Evolutionary conservation across 2,113 vertebrate genomes (phyloP).

Genomic region (Callospermophilus lateralis): DNA sequence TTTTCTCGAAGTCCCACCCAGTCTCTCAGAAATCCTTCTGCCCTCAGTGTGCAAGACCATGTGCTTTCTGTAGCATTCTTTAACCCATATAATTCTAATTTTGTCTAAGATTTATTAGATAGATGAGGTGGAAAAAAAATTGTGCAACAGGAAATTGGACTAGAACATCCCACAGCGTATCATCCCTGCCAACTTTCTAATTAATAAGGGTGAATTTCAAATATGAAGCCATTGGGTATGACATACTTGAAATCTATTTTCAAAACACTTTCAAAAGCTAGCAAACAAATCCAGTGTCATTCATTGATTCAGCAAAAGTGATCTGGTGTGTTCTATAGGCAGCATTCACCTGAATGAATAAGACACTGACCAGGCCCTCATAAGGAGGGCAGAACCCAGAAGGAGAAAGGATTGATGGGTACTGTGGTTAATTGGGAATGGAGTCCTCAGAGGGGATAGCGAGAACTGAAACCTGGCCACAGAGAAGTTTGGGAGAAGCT

Average conservation of each 20-base stretch:
- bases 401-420: not conserved
- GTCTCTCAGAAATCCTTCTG: not conserved
- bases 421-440: not conserved
- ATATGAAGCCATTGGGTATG: not conserved
- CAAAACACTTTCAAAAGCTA: conserved; percentile 10
- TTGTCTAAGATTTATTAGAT: conserved; percentile 50
- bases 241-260: not conserved
- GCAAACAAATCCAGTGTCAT: not conserved
- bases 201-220: conserved; percentile 39
- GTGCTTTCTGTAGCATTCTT: not conserved
- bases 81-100: not conserved
- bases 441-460: not conserved
- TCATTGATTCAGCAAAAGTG: not conserved
- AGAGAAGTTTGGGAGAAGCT: not conserved
- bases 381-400: not conserved
- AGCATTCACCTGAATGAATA: not conserved
- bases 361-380: not conserved
- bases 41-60: not conserved
- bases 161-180: not conserved
- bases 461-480: not conserved
- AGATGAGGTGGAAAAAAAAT: conserved; percentile 1
- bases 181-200: conserved; percentile 46
- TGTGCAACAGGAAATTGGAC: conserved; percentile 26
- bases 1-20: not conserved
- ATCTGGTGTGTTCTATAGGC: no score